These are phyloP conservation scores for Lucinisca nassula DNA, from an alignment of 2,888 invertebrate species.

Conservation along the genomic window DNA sequence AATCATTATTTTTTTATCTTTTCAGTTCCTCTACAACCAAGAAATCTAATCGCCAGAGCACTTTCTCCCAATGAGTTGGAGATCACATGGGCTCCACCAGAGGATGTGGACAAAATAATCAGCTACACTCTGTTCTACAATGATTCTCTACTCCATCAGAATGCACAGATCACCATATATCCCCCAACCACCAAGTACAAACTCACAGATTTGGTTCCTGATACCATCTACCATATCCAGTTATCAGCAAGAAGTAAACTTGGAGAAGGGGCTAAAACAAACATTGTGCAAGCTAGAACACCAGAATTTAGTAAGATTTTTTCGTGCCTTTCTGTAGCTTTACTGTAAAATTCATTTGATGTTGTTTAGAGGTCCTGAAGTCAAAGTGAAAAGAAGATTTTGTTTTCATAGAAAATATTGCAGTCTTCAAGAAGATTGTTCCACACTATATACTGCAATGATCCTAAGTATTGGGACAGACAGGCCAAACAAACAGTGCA, in stretches of 20 bases:
- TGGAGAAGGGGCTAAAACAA: slow-evolving; percentile 98
- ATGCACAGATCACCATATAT: slow-evolving; percentile 81
- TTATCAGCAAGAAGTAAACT: slow-evolving; percentile 96
- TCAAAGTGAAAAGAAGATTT: background rate
- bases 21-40: slow-evolving; percentile 98
- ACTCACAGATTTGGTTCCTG: slow-evolving; percentile 96
- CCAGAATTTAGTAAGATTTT: slow-evolving; percentile 98
- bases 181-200: slow-evolving; percentile 90
- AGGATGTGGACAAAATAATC: slow-evolving; percentile 94
- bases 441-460: too few species aligned
- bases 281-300: slow-evolving; percentile 97
- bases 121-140: slow-evolving; percentile 99
- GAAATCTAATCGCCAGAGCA: slow-evolving; percentile 92
- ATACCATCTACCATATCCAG: slow-evolving; percentile 99
- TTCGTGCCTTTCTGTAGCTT: slow-evolving; percentile 2
- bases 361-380: background rate
- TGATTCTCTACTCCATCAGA: slow-evolving; percentile 84
- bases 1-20: slow-evolving; percentile 4
- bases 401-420: background rate
- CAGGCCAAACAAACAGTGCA: too few species aligned
- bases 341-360: background rate
- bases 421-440: too few species aligned
- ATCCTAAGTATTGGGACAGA: too few species aligned
- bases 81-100: slow-evolving; percentile 97
- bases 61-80: slow-evolving; percentile 95